A percentile compares a stretch with the other conserved stretches of the same genome.
phyloP scores from a whole-genome alignment of 2,797 vertebrate species.

The Microchirus variegatus region DNA sequence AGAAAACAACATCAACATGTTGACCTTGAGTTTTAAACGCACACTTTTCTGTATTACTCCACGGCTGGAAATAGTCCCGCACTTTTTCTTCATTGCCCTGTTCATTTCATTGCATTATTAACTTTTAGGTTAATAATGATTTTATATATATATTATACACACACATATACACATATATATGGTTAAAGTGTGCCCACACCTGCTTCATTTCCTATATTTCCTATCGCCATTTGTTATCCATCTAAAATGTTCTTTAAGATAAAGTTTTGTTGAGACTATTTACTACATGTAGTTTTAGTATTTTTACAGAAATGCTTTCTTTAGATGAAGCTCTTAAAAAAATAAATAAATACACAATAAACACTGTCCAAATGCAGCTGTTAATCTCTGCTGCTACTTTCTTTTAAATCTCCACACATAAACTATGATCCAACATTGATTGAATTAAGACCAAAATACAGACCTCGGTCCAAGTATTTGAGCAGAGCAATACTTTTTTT shows the following conservation, averaged over 20 bases:
- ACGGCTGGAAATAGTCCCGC: background rate
- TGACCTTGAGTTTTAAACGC: background rate
- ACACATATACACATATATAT: no score
- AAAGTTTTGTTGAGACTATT: no score
- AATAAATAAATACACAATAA: no score
- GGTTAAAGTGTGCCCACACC: no score
- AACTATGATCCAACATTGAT: slow-evolving; percentile 79
- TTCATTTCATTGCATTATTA: slow-evolving; percentile 48
- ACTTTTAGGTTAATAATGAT: slow-evolving; percentile 54
- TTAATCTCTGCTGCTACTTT: slow-evolving; percentile 82
- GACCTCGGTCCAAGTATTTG: slow-evolving; percentile 80
- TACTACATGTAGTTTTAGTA: no score
- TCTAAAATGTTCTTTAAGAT: no score
- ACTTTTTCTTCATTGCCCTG: background rate
- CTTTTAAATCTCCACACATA: slow-evolving; percentile 84
- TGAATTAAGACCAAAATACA: slow-evolving; percentile 80
- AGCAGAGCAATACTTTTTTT: slow-evolving; percentile 73
- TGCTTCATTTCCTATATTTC: no score
- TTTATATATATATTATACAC: no score
- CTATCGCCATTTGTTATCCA: no score
- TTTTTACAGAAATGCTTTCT: no score
- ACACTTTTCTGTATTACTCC: background rate
- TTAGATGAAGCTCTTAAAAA: no score
- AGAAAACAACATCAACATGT: background rate
- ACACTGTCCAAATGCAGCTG: slow-evolving; percentile 74